Percentiles rank a stretch among this genome's conserved stretches.
Evolutionary conservation across 2,888 invertebrate genomes (phyloP).

Genomic region (Oligia strigilis): DNA sequence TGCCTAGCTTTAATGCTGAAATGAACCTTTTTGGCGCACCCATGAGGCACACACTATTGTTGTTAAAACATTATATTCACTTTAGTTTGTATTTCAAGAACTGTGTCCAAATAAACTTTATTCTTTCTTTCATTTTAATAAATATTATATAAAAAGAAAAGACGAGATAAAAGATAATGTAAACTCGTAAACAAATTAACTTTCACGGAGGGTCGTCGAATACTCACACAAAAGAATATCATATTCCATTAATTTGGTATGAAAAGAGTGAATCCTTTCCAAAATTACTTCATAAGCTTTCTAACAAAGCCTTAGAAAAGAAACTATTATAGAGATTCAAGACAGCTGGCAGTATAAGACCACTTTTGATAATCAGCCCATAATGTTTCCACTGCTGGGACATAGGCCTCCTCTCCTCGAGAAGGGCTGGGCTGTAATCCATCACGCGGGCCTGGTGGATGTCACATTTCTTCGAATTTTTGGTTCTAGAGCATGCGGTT

Average conservation of each 20-base stretch:
- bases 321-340: background rate
- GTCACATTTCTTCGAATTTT: too few relatives aligned
- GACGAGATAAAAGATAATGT: background rate
- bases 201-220: constrained; percentile 3
- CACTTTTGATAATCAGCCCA: background rate
- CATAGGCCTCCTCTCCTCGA: too few relatives aligned
- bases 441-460: too few relatives aligned
- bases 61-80: too few relatives aligned
- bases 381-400: too few relatives aligned
- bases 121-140: background rate
- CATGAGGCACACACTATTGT: too few relatives aligned
- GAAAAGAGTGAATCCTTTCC: constrained; percentile 1
- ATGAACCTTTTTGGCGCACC: too few relatives aligned
- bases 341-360: background rate
- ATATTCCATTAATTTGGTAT: constrained; percentile 8
- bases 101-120: background rate
- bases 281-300: background rate
- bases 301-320: constrained; percentile 1
- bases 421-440: too few relatives aligned
- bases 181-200: constrained; percentile 30
- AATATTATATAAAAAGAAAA: constrained; percentile 11
- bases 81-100: background rate
- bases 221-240: constrained; percentile 15
- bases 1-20: too few relatives aligned
- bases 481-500: too few relatives aligned